Conservation (phyloP, 2,113 vertebrate species). For the Rhombomys opimus region DNA sequence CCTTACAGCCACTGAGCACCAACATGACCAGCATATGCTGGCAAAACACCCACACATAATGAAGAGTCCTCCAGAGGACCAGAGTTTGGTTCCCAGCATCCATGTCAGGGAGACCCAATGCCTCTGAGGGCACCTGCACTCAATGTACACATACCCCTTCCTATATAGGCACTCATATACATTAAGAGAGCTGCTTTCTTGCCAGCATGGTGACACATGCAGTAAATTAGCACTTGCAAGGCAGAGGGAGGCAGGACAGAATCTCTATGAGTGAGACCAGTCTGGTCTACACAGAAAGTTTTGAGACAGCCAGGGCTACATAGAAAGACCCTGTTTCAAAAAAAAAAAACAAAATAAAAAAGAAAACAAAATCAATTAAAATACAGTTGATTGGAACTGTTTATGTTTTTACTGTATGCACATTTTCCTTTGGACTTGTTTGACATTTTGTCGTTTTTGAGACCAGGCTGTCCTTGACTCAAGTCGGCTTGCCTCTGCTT, state of each 20-base stretch:
- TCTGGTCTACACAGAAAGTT: neutral
- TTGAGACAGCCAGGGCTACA: neutral
- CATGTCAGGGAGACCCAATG: neutral
- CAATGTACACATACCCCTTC: neutral
- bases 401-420: neutral
- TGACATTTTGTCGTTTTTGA: neutral
- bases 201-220: neutral
- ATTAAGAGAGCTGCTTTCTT: neutral
- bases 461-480: neutral
- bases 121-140: neutral
- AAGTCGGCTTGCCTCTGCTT: neutral
- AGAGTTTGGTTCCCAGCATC: neutral
- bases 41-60: neutral
- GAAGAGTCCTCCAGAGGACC: neutral
- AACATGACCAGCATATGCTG: neutral
- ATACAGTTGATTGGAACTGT: neutral
- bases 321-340: neutral
- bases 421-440: neutral
- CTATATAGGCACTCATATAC: neutral
- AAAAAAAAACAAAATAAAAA: neutral
- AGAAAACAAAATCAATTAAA: neutral
- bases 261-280: neutral
- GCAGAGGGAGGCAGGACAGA: neutral
- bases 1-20: neutral
- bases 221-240: neutral